Percentiles rank a stretch among this genome's conserved stretches.
These are phyloP conservation scores for Carassius gibelio DNA, from an alignment of 2,113 vertebrate genomes.

Conservation along the genomic window DNA sequence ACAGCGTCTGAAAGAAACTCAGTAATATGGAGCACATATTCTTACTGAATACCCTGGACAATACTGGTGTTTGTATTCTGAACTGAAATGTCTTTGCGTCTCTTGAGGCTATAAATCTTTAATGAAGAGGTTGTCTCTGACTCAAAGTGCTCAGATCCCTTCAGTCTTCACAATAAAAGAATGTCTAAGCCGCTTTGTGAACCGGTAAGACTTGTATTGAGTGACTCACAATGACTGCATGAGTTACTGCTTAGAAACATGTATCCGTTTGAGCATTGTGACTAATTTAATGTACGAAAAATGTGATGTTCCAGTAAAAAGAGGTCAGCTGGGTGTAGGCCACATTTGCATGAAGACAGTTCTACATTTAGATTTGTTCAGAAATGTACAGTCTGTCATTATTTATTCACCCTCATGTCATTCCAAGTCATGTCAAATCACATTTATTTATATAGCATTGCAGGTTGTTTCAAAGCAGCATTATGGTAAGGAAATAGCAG, in stretches of 20 bases:
- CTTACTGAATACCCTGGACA: constrained; percentile 61
- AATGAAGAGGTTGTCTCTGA: constrained; percentile 71
- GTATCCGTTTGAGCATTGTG: background rate
- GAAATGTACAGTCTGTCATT: background rate
- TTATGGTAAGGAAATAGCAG: background rate
- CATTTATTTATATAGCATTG: background rate
- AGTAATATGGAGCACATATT: constrained; percentile 48
- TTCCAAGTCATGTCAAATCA: background rate
- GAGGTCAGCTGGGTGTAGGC: background rate
- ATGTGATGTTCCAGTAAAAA: background rate
- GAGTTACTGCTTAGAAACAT: background rate
- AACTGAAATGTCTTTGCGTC: constrained; percentile 69
- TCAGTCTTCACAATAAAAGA: background rate
- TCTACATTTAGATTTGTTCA: background rate
- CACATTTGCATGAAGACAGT: background rate
- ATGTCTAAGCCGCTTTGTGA: background rate
- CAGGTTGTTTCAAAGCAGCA: background rate
- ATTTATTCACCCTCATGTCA: background rate
- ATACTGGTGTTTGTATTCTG: constrained; percentile 63
- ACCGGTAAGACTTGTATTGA: constrained; percentile 12
- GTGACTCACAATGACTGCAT: constrained; percentile 16
- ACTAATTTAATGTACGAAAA: background rate
- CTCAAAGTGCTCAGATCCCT: constrained; percentile 68
- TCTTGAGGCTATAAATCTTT: constrained; percentile 77
- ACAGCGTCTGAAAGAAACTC: background rate